Conservation (phyloP, 2,888 invertebrate species). For the Gandaritis pyraliata region DNA sequence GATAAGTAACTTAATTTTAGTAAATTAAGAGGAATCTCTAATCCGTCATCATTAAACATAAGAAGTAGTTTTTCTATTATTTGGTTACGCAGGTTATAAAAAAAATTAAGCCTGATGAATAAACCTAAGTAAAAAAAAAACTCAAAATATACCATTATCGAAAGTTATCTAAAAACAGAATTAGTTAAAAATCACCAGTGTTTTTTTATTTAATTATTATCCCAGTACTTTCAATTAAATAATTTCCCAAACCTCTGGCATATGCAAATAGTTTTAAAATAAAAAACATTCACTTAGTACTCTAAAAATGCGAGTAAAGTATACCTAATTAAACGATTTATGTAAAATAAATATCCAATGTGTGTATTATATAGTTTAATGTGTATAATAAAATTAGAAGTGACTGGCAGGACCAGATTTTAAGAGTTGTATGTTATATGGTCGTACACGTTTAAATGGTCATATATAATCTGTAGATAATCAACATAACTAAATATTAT, state of each 20-base stretch:
- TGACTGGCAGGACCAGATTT: slow-evolving; percentile 66
- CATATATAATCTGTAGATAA: slow-evolving; percentile 24
- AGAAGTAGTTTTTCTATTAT: too few relatives aligned
- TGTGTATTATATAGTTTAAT: slow-evolving; percentile 72
- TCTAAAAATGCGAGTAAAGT: slow-evolving; percentile 32
- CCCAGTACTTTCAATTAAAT: slow-evolving; percentile 10
- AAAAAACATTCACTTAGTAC: slow-evolving; percentile 35
- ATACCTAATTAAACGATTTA: slow-evolving; percentile 33
- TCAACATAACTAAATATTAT: not conserved
- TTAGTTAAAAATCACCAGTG: not conserved
- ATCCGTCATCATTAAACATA: too few relatives aligned
- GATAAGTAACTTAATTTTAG: too few relatives aligned
- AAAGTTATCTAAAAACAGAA: too few relatives aligned
- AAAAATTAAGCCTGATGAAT: too few relatives aligned
- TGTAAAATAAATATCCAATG: slow-evolving; percentile 58
- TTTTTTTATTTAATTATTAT: not conserved
- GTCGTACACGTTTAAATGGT: slow-evolving; percentile 23
- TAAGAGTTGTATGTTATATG: slow-evolving; percentile 22
- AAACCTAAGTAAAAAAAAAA: too few relatives aligned
- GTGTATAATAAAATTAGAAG: slow-evolving; percentile 56
- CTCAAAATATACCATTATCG: too few relatives aligned
- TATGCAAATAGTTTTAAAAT: slow-evolving; percentile 34
- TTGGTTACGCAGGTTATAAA: too few relatives aligned
- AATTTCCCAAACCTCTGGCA: slow-evolving; percentile 30
- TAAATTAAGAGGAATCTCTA: too few relatives aligned